Evolutionary conservation across 2,888 invertebrate genomes (phyloP), one percentile per base, ranked within the genome.

Genomic region (Zele albiditarsus): DNA sequence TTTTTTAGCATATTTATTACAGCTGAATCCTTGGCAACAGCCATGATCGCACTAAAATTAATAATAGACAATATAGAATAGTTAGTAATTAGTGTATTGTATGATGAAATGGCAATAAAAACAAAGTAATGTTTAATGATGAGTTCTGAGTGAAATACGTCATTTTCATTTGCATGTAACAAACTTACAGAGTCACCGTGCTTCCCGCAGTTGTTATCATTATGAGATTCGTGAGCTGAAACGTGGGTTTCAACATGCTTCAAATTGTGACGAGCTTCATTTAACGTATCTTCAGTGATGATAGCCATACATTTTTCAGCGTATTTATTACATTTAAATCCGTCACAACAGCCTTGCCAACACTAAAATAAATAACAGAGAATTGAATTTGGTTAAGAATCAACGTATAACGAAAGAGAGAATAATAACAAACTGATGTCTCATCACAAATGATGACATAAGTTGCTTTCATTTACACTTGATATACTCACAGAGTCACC

Each of bases 1-100:
- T 75, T 84, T 84, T 3, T 80, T 67, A 2, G 88, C 88, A 49
- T 76, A 86, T 23, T 28, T 38, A 72, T 89, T 80, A 75, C 89
- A 89, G 53, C 38, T 80, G 5, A 79, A 74, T 10, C 28, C 68
- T 0, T 2, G 1, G 38, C 86, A 86, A 67, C 88, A 88, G 28
- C 27, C 71, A 14, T 74, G 25, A 6, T 74, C 28, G 46, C 88
- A 88, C 87, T 87, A 75, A 65, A 83, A 82, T 10, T 68, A 28
- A 65, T 1, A 46, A 28, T 23, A 63, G 38, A 38, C 23, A 5
- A 3, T 28, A 8, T 38, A 49, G 2, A 38, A 16, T 27, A 31
- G 57, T 28, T 58, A 16, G 6, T 27, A 53, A 33, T 66, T 60
- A 31, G 38, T 68, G 27, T 8, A 49, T n/a, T 49, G 16, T n/a